Conservation (phyloP, 2,113 vertebrate species). For the Oryzias celebensis region DNA sequence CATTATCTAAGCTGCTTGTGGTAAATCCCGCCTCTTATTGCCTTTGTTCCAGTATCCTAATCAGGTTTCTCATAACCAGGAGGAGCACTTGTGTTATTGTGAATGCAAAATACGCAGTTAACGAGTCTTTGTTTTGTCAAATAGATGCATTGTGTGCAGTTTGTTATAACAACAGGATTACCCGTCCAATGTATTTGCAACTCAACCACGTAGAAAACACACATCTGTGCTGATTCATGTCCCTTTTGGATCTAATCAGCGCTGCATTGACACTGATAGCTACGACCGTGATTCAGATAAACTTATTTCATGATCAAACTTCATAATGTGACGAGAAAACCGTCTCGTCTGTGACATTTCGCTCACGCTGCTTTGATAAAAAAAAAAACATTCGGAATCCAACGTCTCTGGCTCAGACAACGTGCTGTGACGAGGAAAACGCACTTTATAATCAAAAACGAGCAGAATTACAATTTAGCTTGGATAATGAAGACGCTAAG, state of each 20-base stretch:
- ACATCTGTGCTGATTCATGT: neutral
- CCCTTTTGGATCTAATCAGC: conserved; percentile 3
- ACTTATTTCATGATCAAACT: no score
- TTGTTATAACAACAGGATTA: conserved; percentile 47
- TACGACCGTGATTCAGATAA: no score
- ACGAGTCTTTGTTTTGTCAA: conserved; percentile 42
- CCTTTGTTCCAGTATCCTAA: conserved; percentile 45
- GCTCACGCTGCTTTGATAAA: neutral
- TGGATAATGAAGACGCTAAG: conserved; percentile 50
- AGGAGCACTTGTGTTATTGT: conserved; percentile 29
- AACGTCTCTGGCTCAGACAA: neutral
- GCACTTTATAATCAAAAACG: conserved; percentile 39
- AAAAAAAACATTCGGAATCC: neutral
- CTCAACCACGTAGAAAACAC: conserved; percentile 13
- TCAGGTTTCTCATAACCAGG: conserved; percentile 56
- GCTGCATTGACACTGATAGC: no score
- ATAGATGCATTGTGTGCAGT: conserved; percentile 46
- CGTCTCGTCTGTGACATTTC: neutral
- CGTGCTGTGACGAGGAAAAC: conserved; percentile 32
- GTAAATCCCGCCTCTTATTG: conserved; percentile 60
- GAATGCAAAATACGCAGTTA: conserved; percentile 45
- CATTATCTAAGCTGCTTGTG: conserved; percentile 48
- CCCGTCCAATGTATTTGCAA: conserved; percentile 16
- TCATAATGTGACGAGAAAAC: conserved; percentile 7
- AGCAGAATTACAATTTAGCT: conserved; percentile 49